Evolutionary conservation across 2,888 invertebrate species (phyloP), one percentile per base, ranked within the genome.

Genomic region (Acanthoscelides obtectus): DNA sequence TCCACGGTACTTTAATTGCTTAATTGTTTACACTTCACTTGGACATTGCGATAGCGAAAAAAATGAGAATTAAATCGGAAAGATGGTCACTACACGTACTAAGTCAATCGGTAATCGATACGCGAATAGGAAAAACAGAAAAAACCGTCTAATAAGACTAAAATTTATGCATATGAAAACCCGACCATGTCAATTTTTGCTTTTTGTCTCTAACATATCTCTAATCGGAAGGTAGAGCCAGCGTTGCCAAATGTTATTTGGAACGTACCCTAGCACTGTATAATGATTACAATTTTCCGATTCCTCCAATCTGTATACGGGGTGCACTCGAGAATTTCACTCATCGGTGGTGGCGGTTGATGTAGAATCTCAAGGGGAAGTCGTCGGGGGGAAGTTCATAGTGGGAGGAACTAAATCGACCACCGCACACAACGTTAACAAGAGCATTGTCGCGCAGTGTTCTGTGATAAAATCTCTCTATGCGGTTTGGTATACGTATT

Each of bases 161-260:
- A 45, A 77, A 78, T 75, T 71, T 75, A 74, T 72, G 76, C 77
- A 76, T 76, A 74, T 77, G 79, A 79, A 80, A 77, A 78, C 78
- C 77, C 80, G 78, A 78, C 80, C 80, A 80, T 80, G 80, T 78
- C 79, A 79, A 77, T 79, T 77, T 67, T 79, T 74, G 75, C 75
- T 77, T 73, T 77, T 19, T 69, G 67, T 70, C 67, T 69, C 69
- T 68, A 73, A 66, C 45, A 45, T 45, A 45, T 45, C 45, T 45
- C 45, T 45, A 45, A 45, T 45, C 45, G 45, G 45, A 45, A 45
- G 45, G 45, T 45, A 45, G 45, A 12, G 8, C 45, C 45, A 45
- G 45, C 12, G 45, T 45, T 45, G 45, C 45, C 45, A 45, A 6
- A 25, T 8, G 25, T 25, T 25, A 17, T 45, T 17, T 45, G 12